Conservation (phyloP, 2,797 vertebrate species). For the Macropus fuliginosus region DNA sequence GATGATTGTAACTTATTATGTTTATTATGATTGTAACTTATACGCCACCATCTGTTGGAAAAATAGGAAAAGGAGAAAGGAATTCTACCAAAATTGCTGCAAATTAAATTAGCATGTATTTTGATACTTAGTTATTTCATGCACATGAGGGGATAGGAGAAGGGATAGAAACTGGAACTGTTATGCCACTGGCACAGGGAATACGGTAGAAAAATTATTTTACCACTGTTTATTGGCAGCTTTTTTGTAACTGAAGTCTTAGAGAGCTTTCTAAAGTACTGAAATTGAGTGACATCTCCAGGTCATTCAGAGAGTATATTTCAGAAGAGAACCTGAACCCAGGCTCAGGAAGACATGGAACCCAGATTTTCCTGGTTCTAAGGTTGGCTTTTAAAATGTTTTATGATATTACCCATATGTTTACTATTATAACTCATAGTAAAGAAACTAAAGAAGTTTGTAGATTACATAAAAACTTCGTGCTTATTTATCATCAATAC, state of each 20-base stretch:
- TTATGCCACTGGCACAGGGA: not conserved
- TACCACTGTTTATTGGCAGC: not conserved
- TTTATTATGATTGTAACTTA: not conserved
- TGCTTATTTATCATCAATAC: not conserved
- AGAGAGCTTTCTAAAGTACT: not conserved
- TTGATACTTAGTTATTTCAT: not conserved
- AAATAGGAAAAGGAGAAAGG: not conserved
- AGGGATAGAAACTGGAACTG: not conserved
- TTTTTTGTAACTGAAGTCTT: not conserved
- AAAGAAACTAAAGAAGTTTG: not conserved
- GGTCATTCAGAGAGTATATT: not conserved
- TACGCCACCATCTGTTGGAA: not conserved
- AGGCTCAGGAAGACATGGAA: not conserved
- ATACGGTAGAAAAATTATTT: not conserved
- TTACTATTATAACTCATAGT: not conserved
- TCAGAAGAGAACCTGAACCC: not conserved
- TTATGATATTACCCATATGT: not conserved
- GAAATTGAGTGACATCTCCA: not conserved
- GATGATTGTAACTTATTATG: not conserved
- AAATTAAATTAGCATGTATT: not conserved
- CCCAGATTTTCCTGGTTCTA: not conserved
- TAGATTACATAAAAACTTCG: not conserved
- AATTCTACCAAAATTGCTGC: not conserved
- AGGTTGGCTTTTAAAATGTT: not conserved
- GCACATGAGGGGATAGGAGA: rapidly evolving